Evolutionary conservation across 1,140 invertebrate species (phyloP).

Genomic region (Zaprionus gabonicus): DNA sequence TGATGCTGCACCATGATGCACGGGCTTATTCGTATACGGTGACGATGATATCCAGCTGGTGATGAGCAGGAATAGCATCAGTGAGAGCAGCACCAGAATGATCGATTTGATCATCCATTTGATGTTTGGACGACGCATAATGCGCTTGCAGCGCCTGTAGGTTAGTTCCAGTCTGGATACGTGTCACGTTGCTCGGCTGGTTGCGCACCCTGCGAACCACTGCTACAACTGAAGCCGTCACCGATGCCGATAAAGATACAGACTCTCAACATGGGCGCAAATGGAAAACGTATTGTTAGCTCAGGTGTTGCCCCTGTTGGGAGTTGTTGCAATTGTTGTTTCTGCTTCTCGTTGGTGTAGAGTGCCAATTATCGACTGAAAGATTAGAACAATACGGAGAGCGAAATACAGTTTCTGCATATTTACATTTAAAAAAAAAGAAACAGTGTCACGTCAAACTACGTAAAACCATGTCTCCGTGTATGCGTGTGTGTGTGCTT

Average conservation of each 20-base stretch:
- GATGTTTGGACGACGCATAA: slow-evolving; percentile 78
- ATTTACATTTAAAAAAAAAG: neutral
- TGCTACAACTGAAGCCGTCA: slow-evolving; percentile 30
- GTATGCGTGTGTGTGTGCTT: neutral
- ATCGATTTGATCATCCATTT: slow-evolving; percentile 77
- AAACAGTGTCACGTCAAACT: neutral
- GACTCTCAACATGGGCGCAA: slow-evolving; percentile 15
- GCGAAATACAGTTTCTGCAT: slow-evolving; percentile 12
- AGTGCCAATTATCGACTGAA: slow-evolving; percentile 34
- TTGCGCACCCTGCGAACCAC: slow-evolving; percentile 24
- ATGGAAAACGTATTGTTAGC: slow-evolving; percentile 29
- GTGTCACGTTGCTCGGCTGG: slow-evolving; percentile 51
- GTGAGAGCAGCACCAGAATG: slow-evolving; percentile 60
- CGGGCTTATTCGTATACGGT: slow-evolving; percentile 70
- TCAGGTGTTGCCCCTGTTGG: slow-evolving; percentile 22
- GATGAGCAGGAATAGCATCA: slow-evolving; percentile 66
- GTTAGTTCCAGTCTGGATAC: slow-evolving; percentile 35
- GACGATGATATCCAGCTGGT: slow-evolving; percentile 78
- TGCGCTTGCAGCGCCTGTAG: slow-evolving; percentile 7
- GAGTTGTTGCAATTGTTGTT: neutral
- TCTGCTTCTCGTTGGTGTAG: slow-evolving; percentile 4
- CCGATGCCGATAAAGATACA: slow-evolving; percentile 13
- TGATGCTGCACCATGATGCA: slow-evolving; percentile 52
- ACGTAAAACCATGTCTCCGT: neutral
- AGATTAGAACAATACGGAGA: slow-evolving; percentile 22